Conservation (phyloP, 2,113 vertebrate genomes). For the Kryptolebias marmoratus region DNA sequence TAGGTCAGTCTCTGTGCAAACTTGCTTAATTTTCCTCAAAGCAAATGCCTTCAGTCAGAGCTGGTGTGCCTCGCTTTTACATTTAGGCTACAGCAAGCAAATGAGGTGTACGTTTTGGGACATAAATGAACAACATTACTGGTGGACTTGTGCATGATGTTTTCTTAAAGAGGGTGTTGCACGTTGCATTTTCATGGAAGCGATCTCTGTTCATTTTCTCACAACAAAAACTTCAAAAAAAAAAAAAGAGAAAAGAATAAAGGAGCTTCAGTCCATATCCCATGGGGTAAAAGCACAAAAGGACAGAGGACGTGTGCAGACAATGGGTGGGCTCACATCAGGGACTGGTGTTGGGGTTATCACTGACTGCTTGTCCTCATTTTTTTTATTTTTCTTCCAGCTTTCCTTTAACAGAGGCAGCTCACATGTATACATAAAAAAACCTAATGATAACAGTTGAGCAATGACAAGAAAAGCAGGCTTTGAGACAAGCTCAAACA, state of each 20-base stretch:
- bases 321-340: not conserved
- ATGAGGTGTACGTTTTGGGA: not conserved
- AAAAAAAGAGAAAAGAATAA: not conserved
- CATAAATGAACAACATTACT: not conserved
- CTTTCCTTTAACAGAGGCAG: not conserved
- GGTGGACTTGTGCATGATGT: not conserved
- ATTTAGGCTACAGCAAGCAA: not conserved
- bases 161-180: not conserved
- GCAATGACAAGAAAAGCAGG: not conserved
- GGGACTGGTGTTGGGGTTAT: conserved; percentile 7
- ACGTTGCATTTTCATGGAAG: not conserved
- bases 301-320: not conserved
- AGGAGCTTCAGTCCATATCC: not conserved
- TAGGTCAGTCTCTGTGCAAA: not conserved
- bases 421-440: not conserved
- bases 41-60: no score
- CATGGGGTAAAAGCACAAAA: not conserved
- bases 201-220: not conserved
- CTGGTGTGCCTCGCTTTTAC: no score
- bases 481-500: not conserved
- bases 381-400: not conserved
- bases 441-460: not conserved
- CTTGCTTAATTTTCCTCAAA: not conserved
- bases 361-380: conserved; percentile 4
- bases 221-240: not conserved